Evolutionary conservation across 2,797 vertebrate genomes (phyloP).

Genomic region (Molossus molossus): DNA sequence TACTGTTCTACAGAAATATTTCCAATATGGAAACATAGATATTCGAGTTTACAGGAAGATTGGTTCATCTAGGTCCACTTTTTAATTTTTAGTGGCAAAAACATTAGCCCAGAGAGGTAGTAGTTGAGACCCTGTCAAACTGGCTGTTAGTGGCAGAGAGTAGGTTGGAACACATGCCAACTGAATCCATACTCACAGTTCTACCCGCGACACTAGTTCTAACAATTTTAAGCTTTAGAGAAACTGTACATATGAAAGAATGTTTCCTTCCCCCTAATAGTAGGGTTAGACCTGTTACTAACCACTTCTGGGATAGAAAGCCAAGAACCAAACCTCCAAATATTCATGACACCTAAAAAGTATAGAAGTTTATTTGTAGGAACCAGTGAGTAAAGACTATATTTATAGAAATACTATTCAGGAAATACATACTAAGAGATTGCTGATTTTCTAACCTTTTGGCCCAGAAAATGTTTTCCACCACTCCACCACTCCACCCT

Average conservation of each 20-base stretch:
- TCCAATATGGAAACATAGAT: background rate
- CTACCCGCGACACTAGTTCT: background rate
- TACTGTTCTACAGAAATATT: background rate
- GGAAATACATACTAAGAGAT: background rate
- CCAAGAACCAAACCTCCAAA: background rate
- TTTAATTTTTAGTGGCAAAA: conserved; percentile 18
- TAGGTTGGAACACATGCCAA: background rate
- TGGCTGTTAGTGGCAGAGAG: background rate
- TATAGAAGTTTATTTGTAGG: background rate
- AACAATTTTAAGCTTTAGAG: conserved; percentile 30
- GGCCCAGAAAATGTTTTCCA: background rate
- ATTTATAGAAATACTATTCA: background rate
- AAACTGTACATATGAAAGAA: conserved; percentile 6
- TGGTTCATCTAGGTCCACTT: background rate
- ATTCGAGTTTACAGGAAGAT: background rate
- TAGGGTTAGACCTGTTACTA: background rate
- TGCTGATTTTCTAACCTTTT: conserved; percentile 29
- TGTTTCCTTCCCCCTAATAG: accelerated
- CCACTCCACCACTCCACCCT: background rate
- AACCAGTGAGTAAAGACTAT: background rate
- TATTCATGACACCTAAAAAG: background rate
- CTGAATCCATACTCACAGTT: background rate
- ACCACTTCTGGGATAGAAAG: background rate
- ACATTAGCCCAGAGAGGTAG: background rate
- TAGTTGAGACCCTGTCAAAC: background rate